Evolutionary conservation across 1,140 invertebrate genomes (phyloP).

Genomic region (Euura saliciscinereae): DNA sequence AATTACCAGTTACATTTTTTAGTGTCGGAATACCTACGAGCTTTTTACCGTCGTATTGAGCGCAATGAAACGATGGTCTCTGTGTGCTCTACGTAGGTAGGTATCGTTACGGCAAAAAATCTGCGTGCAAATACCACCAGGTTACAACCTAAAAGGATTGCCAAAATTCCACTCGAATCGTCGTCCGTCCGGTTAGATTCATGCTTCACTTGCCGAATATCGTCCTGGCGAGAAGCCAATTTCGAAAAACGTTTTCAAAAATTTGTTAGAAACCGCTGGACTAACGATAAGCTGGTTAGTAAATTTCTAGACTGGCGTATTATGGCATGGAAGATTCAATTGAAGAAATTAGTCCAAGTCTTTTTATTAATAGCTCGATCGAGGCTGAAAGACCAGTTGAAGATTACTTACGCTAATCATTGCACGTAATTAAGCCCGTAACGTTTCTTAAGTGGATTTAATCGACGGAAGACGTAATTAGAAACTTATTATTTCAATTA

Average conservation of each 20-base stretch:
- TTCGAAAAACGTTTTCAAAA: too few species aligned
- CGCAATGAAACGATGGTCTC: conserved; percentile 51
- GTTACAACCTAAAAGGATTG: background rate
- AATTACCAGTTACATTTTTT: conserved; percentile 62
- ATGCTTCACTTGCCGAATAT: too few species aligned
- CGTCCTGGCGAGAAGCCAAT: too few species aligned
- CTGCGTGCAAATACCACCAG: conserved; percentile 10
- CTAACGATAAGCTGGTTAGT: too few species aligned
- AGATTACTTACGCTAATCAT: conserved; percentile 37
- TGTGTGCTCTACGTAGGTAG: conserved; percentile 28
- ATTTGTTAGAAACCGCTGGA: too few species aligned
- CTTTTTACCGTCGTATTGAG: conserved; percentile 53
- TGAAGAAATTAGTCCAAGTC: conserved; percentile 37
- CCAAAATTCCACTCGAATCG: background rate
- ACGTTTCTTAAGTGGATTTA: conserved; percentile 39
- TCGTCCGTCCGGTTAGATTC: background rate
- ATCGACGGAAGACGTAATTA: conserved; percentile 47
- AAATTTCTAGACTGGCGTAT: too few species aligned
- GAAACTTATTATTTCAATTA: conserved; percentile 37
- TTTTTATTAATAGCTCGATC: conserved; percentile 27
- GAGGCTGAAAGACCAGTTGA: background rate
- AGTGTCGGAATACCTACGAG: conserved; percentile 51
- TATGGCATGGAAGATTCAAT: conserved; percentile 32
- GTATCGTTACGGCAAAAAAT: conserved; percentile 24
- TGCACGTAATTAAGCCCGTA: conserved; percentile 36